A percentile compares a stretch with the other conserved stretches of the same genome.
Conservation (phyloP, 1,140 invertebrate genomes). For the Pseudomyrmex dendroicus region DNA sequence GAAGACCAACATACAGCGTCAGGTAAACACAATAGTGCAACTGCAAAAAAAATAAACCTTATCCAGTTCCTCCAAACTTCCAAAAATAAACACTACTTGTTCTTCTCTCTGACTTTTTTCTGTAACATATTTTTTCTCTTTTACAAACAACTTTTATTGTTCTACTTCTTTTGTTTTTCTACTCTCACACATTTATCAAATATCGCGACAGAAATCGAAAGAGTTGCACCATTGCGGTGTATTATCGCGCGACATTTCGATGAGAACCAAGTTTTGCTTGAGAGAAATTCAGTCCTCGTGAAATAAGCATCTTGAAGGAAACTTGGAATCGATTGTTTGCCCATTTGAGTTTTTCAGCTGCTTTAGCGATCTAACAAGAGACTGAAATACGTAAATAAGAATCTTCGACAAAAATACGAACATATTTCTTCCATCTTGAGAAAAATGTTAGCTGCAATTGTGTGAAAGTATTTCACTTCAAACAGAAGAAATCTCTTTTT, state of each 20-base stretch:
- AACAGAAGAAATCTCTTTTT: background rate
- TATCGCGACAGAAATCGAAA: no score
- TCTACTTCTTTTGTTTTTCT: no score
- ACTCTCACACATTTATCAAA: no score
- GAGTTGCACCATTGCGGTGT: no score
- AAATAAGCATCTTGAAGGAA: background rate
- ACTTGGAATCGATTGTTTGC: background rate
- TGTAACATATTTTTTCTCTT: no score
- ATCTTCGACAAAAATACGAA: background rate
- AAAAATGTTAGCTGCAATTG: background rate
- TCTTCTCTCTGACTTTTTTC: no score
- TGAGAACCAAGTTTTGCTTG: background rate
- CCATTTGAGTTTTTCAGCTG: slow-evolving; percentile 4
- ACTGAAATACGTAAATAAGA: slow-evolving; percentile 16
- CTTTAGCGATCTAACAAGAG: background rate
- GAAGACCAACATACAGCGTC: slow-evolving; percentile 26
- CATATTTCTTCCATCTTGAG: background rate
- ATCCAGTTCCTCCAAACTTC: no score
- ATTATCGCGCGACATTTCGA: background rate
- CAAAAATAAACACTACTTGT: no score
- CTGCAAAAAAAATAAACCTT: no score
- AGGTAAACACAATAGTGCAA: no score
- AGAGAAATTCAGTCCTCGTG: background rate
- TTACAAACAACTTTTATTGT: no score
- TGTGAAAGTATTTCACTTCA: background rate